Base-by-base conservation (phyloP, 2,888 invertebrate species). In the Perdita meconis region DNA sequence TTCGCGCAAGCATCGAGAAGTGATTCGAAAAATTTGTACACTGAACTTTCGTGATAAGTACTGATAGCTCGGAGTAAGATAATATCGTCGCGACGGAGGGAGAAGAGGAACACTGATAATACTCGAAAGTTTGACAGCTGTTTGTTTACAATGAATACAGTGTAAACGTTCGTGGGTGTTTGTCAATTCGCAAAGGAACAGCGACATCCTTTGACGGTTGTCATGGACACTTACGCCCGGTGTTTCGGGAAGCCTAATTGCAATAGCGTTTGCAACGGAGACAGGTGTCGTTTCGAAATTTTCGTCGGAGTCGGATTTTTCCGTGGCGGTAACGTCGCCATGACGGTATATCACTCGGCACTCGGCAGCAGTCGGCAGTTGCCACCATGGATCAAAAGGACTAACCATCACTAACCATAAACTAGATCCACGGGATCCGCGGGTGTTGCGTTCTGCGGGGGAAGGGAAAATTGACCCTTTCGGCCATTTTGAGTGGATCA, bases 201-300 rank as follows among this genome's bases (percentile, higher is more conserved):
- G 30, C 40, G 34, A 59, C 30, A 59, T 16, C 38, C 10, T 40
- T 47, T 44, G 64, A 24, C 38, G 36, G 13, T 4, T 24, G 44
- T 5, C 55, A 22, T 24, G 30, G 47, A 47, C 82, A 95, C 97
- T 95, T 94, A 98, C 97, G 97, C 97, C 93, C 97, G 94, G 88
- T 96, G 96, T 93, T 95, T 96, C 3, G 97, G 95, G 93, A 98
- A 97, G 40, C 98, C 98, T 96, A 98, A 96, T 93, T 97, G 97
- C 80, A 97, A 93, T 42, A 98, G 93, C 69, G 96, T 96, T 93
- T 97, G 96, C 82, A 97, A 93, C 4, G 97, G 96, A 47, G 96
- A 95, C 80, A 95, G 93, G 92, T 95, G 95, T 91, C 96, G 95
- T 92, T 96, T 96, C 8, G 94, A 95, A 86, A 95, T 94, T 93